Evolutionary conservation across 2,888 invertebrate genomes (phyloP).

Genomic region (Bhutanitis thaidina): DNA sequence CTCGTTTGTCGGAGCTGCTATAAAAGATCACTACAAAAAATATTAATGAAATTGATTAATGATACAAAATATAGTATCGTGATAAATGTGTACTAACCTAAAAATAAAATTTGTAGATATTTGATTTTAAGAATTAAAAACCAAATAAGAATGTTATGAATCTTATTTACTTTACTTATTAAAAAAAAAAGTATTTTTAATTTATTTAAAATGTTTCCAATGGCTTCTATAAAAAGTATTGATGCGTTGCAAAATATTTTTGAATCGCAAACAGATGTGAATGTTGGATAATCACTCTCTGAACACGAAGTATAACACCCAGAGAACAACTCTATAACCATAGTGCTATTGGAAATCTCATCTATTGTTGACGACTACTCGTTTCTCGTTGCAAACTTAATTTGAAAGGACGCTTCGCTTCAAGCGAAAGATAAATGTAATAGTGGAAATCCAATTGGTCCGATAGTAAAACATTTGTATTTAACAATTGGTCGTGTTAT

Average conservation of each 20-base stretch:
- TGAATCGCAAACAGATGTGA: conserved; percentile 7
- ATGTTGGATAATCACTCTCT: conserved; percentile 5
- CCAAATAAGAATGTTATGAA: too few species aligned
- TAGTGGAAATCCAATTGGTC: conserved; percentile 39
- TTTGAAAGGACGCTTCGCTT: conserved; percentile 38
- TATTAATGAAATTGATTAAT: too few species aligned
- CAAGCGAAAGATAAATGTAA: conserved; percentile 38
- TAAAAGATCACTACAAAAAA: too few species aligned
- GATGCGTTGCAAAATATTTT: neutral
- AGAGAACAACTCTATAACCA: conserved; percentile 14
- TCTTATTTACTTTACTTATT: too few species aligned
- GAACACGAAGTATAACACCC: neutral
- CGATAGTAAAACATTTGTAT: conserved; percentile 27
- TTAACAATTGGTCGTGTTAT: conserved; percentile 18
- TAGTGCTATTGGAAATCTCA: conserved; percentile 18
- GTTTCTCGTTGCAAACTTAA: conserved; percentile 42
- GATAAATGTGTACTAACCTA: too few species aligned
- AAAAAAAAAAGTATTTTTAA: too few species aligned
- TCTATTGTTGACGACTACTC: conserved; percentile 22
- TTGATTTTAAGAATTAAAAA: too few species aligned
- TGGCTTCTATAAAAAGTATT: neutral
- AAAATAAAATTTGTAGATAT: too few species aligned
- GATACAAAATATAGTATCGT: too few species aligned
- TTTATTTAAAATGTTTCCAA: too few species aligned
- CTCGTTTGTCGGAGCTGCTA: too few species aligned